Conservation (phyloP, 1,140 invertebrate species). For the Brachionus koreanus region DNA sequence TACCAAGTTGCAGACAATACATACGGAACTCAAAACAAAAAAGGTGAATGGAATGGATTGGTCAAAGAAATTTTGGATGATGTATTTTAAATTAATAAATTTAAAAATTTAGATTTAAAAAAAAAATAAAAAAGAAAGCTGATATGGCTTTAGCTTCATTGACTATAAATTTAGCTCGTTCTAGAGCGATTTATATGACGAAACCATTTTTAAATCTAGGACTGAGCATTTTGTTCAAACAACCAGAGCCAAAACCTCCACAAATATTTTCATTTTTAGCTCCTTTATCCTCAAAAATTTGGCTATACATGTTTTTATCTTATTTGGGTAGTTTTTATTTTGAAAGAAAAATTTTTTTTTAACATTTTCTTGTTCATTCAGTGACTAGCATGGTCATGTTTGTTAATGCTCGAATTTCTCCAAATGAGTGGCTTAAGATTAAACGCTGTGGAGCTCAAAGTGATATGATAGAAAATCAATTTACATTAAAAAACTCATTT, state of each 20-base stretch:
- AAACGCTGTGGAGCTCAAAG: conserved; percentile 29
- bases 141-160: conserved; percentile 43
- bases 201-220: conserved; percentile 59
- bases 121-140: not conserved
- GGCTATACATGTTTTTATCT: conserved; percentile 86
- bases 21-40: conserved; percentile 51
- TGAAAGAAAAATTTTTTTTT: not conserved
- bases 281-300: conserved; percentile 87
- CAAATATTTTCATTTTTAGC: conserved; percentile 91
- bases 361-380: not conserved
- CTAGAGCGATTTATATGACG: conserved; percentile 50
- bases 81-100: conserved; percentile 46
- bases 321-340: conserved; percentile 64
- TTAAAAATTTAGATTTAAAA: not conserved
- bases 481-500: conserved; percentile 44
- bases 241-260: conserved; percentile 78
- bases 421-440: conserved; percentile 42
- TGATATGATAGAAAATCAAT: conserved; percentile 31
- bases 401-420: conserved; percentile 24
- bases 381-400: conserved; percentile 31
- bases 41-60: conserved; percentile 56
- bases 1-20: conserved; percentile 48
- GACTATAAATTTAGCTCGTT: conserved; percentile 42
- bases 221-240: conserved; percentile 79
- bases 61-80: conserved; percentile 59